These are phyloP conservation scores for Neoaliturus tenellus DNA, from an alignment of 2,888 invertebrate genomes.

Conservation along the genomic window DNA sequence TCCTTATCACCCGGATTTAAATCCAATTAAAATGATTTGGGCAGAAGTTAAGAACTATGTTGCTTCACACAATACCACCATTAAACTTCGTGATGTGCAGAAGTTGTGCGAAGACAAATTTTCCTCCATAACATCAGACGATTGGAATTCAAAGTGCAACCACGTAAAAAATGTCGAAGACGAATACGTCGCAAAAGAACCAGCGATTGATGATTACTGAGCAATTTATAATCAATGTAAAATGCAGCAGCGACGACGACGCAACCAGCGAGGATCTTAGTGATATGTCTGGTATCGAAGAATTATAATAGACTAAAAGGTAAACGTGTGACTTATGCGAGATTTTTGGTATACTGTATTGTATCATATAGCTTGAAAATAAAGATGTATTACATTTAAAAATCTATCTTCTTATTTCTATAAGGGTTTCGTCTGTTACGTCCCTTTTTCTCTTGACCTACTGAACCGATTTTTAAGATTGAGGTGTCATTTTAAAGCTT, in stretches of 20 bases:
- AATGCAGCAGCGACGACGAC: neutral
- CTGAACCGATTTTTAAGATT: too few species aligned
- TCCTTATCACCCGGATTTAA: slow-evolving; percentile 62
- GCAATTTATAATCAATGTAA: neutral
- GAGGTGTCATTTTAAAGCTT: too few species aligned
- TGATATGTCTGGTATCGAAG: neutral
- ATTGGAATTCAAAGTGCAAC: neutral
- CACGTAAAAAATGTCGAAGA: slow-evolving; percentile 6
- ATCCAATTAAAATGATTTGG: slow-evolving; percentile 63
- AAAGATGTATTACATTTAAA: too few species aligned
- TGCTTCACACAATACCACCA: neutral
- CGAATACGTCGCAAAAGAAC: slow-evolving; percentile 20
- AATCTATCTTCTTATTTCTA: too few species aligned
- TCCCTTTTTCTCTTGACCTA: too few species aligned
- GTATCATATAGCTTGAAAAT: too few species aligned
- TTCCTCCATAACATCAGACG: neutral
- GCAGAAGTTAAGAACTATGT: slow-evolving; percentile 12
- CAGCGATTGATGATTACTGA: neutral
- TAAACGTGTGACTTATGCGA: too few species aligned
- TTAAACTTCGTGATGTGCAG: neutral
- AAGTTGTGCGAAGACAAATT: slow-evolving; percentile 4
- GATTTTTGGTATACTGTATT: too few species aligned
- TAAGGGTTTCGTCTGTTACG: too few species aligned
- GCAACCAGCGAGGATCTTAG: neutral
- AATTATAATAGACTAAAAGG: neutral